phyloP scores from a whole-genome alignment of 2,113 vertebrate genomes.

The Aleadryas rufinucha region DNA sequence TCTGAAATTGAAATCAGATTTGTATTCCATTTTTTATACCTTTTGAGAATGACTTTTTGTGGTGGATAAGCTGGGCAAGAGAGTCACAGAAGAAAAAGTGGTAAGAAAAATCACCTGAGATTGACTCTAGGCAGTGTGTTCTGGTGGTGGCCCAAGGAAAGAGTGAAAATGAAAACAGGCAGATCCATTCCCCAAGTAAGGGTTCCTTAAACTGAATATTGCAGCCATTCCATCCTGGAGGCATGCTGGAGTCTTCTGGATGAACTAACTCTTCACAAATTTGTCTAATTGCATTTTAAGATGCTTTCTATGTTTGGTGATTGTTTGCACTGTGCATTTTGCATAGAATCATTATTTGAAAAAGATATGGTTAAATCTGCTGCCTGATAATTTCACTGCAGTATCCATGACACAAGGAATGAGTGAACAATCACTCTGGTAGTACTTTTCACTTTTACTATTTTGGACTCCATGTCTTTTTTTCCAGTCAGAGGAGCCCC shows the following conservation, averaged over 20 bases:
- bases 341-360: neutral
- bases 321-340: neutral
- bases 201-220: neutral
- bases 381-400: neutral
- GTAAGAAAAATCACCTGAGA: neutral
- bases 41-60: neutral
- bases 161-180: neutral
- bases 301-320: neutral
- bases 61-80: neutral
- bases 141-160: neutral
- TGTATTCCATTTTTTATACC: neutral
- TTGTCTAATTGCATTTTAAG: neutral
- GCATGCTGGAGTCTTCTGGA: neutral
- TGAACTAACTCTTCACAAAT: neutral
- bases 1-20: neutral
- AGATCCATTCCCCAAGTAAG: neutral
- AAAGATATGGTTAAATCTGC: neutral
- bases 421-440: neutral
- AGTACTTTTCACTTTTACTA: neutral
- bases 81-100: neutral
- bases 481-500: neutral
- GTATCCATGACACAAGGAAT: neutral
- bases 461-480: neutral
- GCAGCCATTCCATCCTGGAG: neutral
- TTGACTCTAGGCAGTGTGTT: neutral